These are phyloP conservation scores for Australoheros facetus DNA, from an alignment of 2,797 vertebrate species.

Conservation along the genomic window DNA sequence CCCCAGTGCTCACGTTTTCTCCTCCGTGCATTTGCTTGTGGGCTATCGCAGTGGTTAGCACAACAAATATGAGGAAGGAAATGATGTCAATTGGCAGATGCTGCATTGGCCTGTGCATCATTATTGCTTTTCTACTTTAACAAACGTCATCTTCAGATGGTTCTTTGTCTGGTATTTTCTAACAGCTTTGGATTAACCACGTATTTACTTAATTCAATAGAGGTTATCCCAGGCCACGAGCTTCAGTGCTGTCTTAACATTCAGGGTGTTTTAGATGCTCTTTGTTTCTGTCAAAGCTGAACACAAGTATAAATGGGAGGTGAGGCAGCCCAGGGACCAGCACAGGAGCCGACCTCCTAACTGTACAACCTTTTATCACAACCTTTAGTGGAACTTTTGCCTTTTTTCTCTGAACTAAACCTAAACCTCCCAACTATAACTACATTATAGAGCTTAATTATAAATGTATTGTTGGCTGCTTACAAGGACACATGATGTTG, in stretches of 20 bases:
- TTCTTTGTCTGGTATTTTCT: background rate
- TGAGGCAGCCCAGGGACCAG: background rate
- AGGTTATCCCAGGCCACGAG: background rate
- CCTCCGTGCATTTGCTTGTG: background rate
- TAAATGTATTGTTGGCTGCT: background rate
- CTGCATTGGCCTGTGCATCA: background rate
- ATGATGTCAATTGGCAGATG: background rate
- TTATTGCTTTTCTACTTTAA: background rate
- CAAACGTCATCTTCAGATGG: background rate
- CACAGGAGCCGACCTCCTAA: background rate
- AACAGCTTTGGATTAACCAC: background rate
- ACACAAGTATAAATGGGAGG: background rate
- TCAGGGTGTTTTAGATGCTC: background rate
- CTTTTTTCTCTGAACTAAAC: background rate
- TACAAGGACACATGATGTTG: accelerated
- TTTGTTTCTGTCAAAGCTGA: background rate
- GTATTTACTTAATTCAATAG: background rate
- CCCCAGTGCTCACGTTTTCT: background rate
- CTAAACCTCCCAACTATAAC: too few species aligned
- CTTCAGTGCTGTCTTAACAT: background rate
- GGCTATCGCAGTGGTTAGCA: background rate
- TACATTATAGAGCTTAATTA: background rate
- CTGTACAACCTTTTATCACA: background rate
- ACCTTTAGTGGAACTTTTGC: background rate
- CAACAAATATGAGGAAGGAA: background rate